Base-by-base conservation (phyloP, 2,888 invertebrate genomes). In the Oxystoma pomonae region DNA sequence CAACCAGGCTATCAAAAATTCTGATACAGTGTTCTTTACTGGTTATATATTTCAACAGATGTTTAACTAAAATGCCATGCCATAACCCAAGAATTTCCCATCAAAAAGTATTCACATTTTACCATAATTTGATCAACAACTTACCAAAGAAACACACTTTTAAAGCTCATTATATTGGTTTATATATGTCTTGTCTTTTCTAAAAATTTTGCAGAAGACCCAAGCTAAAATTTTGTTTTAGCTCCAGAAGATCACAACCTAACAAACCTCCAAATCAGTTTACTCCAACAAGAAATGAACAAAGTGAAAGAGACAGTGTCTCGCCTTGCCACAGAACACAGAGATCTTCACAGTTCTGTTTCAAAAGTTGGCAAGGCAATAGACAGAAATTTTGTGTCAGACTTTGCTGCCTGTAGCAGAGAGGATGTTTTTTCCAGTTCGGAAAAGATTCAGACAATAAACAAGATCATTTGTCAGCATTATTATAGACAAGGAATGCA, bases 281-380 rank as follows among this genome's bases (percentile, higher is more conserved):
- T 90, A 50, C 82, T 96, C 55, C 86, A 86, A 71, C 90, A 93
- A 68, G 84, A 90, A 16, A 85, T 94, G 77, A 82, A 86, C 55
- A 89, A 91, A 77, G 88, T 93, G 50, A 91, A 92, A 75, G 93
- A 94, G 74, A 90, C 90, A 20, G 87, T 94, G 0, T 89, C 90
- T 68, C 86, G 91, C 76, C 83, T 96, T 71, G 91, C 94, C 0
- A 87, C 91, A 64, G 96, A 96, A 81, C 94, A 94, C 75, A 84
- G 93, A 70, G 87, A 87, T 67, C 82, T 94, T 16, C 95, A 96
- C 76, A 86, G 88, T 69, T 85, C 88, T 2, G 91, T 92, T 2
- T 98, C 98, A 0, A 92, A 95, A 84, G 94, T 98, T 58, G 98
- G 98, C 59, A 98, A 98, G 82, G 91, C 94, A 0, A 94, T 99